Evolutionary conservation across 2,888 invertebrate species (phyloP), one percentile per base, ranked within the genome.

Genomic region (Caenorhabditis becei): DNA sequence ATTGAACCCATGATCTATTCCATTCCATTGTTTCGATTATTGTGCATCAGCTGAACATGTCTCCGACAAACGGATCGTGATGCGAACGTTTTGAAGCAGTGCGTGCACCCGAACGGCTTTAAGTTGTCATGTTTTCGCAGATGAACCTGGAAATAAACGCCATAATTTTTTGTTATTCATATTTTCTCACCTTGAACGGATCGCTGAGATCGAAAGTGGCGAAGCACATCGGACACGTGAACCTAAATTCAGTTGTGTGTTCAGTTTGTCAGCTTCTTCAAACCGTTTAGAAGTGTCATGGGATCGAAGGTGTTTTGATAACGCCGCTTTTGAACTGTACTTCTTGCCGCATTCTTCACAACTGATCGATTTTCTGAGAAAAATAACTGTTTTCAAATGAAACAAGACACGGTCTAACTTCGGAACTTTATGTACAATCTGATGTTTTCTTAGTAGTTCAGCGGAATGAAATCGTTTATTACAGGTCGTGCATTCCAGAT

Each of bases 31-130:
- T 16, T 11, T 5, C 24, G 53, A 23, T 51, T 49, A 8, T 66
- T 66, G 49, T 80, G 72, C 61, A 56, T 63, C 58, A 78, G 49
- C n/a, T 66, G 65, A 41, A 59, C 63, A 26, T 84, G 83, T 23
- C 79, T 47, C 5, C 67, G 41, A 32, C 81, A 84, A 14, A 80
- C 80, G 1, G 80, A 69, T 58, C 83, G 59, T 10, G 84, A 84
- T 8, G 78, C 24, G 26, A 78, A 84, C 11, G 28, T 58, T 41
- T 84, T 84, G 23, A 72, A 69, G 28, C 84, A 84, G 24, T 69
- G 23, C 23, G 63, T 75, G 66, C 84, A 84, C 18, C 54, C 47
- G 67, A 78, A 84, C n/a, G 84, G 84, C 11, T 77, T 77, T 37
- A 84, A 51, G 51, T 83, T 72, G 24, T 83, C 75, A 26, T 83